Base-by-base conservation (phyloP, 2,797 vertebrate genomes). In the Sebastes miniatus region DNA sequence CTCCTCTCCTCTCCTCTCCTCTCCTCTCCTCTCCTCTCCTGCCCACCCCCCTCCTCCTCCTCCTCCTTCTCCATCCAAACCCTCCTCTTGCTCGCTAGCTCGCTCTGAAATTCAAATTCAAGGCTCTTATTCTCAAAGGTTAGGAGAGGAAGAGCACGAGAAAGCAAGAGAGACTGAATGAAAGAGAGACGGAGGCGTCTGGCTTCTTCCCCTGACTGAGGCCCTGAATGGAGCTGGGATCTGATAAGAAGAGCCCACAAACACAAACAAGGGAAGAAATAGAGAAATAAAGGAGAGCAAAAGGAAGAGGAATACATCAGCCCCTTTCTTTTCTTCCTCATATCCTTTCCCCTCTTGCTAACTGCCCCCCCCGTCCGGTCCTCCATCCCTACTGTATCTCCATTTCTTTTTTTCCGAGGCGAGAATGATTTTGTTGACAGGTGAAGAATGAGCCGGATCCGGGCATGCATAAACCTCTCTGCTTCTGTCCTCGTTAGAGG, bases 91-190 rank as follows among this genome's bases (percentile, higher is more conserved):
- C 90, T 88, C 22, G 71, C 88, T 52, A 25, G 85, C 88, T 90
- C 79, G 80, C 93, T 93, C 93, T 94, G 94, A 95, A 95, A 95
- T 95, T 95, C 92, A 93, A 95, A 95, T 96, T 94, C 89, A 93
- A 92, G 91, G 89, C 92, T 95, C 92, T 93, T 93, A 92, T 94
- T 94, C 94, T 94, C 93, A 94, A 93, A 95, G 93, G 94, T 95
- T 94, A 93, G 91, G 77, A 92, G 89, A 92, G 88, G 88, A 85
- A 92, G 92, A 92, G 85, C 81, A 64, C 39, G 20, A 79, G 80
- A 82, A 81, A 89, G 80, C 73, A 75, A 58, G 88, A 87, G 80
- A 90, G 87, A 89, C 86, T 92, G 91, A 94, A 92, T 91, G 89
- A 91, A 89, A 85, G 83, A 88, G 88, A 92, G 88, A 88, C 39